Base-by-base conservation (phyloP, 2,888 invertebrate genomes). In the Rhopalosiphum nymphaeae region DNA sequence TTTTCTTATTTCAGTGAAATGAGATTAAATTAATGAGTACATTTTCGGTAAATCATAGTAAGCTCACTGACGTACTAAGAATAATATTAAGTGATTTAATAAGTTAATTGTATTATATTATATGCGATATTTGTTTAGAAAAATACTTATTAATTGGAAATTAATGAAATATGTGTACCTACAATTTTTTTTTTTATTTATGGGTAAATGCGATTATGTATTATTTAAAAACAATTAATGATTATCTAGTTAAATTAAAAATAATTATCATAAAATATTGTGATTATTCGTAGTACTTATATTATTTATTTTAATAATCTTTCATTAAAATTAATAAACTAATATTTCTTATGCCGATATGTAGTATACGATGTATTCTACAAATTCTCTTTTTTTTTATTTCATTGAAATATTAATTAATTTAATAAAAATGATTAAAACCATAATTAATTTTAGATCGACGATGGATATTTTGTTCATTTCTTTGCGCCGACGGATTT, bases 391-490 rank as follows among this genome's bases (percentile, higher is more conserved):
- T 67, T 46, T 67, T 67, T n/a, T 11, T 29, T n/a, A 67, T 29
- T 29, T 86, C 29, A 53, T 53, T 53, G 49, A 53, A 53, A 46
- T 46, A 46, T 46, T 46, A 46, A 46, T 46, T 46, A 46, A 46
- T 46, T 46, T 46, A 7, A 46, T 46, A 46, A 46, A 5, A 56
- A 56, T 25, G 56, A 25, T 56, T 56, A 25, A 56, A 56, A 25
- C 9, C 3, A 10, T 25, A 9, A 61, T 61, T 3, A 29, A 25
- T 57, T 91, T 84, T 95, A 97, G 96, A 96, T 97, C 0, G 97
- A 97, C 95, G 97, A 97, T 95, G 97, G 97, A 0, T 97, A 97
- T 96, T 98, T 98, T 96, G 97, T 97, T 0, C 98, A 98, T 95
- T 97, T 97, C 96, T 97, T 97, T 95, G 97, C 97, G 16, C 98